Evolutionary conservation across 2,797 vertebrate species (phyloP).

Genomic region (Sebastes trivittatus): DNA sequence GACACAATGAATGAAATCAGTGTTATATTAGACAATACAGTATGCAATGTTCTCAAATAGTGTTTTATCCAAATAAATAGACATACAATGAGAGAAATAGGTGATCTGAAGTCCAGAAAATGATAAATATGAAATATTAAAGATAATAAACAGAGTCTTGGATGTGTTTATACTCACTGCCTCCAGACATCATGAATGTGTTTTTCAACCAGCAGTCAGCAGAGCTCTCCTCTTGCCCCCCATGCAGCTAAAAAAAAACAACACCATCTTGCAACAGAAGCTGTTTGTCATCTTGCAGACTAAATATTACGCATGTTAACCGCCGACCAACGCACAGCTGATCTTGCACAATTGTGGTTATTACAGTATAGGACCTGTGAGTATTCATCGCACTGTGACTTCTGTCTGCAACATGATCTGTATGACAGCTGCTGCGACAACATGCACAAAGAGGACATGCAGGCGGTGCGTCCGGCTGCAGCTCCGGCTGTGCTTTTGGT

Average conservation of each 20-base stretch:
- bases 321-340: slow-evolving; percentile 26
- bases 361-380: not conserved
- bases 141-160: not conserved
- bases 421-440: slow-evolving; percentile 55
- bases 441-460: not conserved
- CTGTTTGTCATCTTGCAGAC: slow-evolving; percentile 14
- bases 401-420: slow-evolving; percentile 44
- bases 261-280: slow-evolving; percentile 19
- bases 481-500: slow-evolving; percentile 38
- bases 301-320: slow-evolving; percentile 26
- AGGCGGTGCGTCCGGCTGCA: slow-evolving; percentile 20
- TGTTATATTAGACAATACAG: not conserved
- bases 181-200: not conserved
- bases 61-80: not conserved
- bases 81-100: not conserved
- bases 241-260: slow-evolving; percentile 10
- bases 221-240: slow-evolving; percentile 10
- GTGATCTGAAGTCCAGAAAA: not conserved
- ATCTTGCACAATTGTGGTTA: slow-evolving; percentile 26
- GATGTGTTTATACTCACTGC: not conserved
- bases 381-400: not conserved
- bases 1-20: not conserved
- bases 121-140: not conserved
- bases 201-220: not conserved
- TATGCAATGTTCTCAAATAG: not conserved